Evolutionary conservation across 1,140 invertebrate species (phyloP).

Genomic region (Drosophila mojavensis): DNA sequence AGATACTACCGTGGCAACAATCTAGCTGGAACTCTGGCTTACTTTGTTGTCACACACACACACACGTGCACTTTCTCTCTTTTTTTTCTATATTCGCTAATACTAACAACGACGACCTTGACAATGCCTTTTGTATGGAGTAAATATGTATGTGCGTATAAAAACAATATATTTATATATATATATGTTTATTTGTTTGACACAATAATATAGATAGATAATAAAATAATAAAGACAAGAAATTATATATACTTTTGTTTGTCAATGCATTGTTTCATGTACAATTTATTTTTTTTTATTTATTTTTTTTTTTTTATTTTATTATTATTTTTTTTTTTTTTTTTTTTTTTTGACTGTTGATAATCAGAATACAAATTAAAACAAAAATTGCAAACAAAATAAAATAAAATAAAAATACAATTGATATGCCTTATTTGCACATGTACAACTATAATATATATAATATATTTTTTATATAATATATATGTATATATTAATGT

Average conservation of each 20-base stretch:
- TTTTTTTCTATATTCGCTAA: slow-evolving; percentile 7
- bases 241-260: slow-evolving; percentile 11
- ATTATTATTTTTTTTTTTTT: slow-evolving; percentile 19
- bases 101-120: slow-evolving; percentile 42
- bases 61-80: not conserved
- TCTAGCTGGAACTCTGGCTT: not conserved
- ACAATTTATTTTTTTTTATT: slow-evolving; percentile 3
- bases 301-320: slow-evolving; percentile 6
- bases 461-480: not conserved
- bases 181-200: not conserved
- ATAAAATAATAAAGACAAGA: slow-evolving; percentile 20
- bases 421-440: slow-evolving; percentile 38
- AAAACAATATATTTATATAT: not conserved
- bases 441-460: not conserved
- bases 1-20: not conserved
- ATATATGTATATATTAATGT: not conserved
- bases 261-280: slow-evolving; percentile 27
- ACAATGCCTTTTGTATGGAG: slow-evolving; percentile 41
- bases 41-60: not conserved
- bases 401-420: slow-evolving; percentile 29
- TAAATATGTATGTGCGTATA: not conserved
- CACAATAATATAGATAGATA: slow-evolving; percentile 17
- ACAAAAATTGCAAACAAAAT: not conserved
- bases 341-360: too few species aligned
- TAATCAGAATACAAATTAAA: slow-evolving; percentile 32